Evolutionary conservation across 2,113 vertebrate species (phyloP), one percentile per base, ranked within the genome.

Genomic region (Australoheros scitulus): DNA sequence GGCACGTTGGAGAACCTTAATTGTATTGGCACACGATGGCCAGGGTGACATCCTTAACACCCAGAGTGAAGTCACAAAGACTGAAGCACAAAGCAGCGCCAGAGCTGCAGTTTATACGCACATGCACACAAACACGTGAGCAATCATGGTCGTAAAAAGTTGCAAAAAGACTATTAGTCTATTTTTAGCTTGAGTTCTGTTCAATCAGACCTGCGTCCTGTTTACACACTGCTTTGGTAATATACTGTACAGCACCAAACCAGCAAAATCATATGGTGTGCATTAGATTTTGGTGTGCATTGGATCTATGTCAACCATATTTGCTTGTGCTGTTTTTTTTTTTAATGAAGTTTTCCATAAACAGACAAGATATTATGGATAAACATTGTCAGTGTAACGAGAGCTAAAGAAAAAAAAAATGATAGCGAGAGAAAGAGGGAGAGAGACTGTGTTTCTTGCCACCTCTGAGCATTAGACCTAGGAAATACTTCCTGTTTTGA

Each of bases 401-500:
- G 77, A 55, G 58, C 50, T 41, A 34, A 47, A 58, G n/a, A 76
- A n/a, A 81, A 43, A 84, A 17, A 18, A 74, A n/a, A 4, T 47
- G 17, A 29, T 18, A 70, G 41, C 11, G 43, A 70, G 10, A 70
- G 43, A 32, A 17, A 56, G 72, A n/a, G 36, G 57, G 63, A 65
- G 68, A 82, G 20, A 76, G 59, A 80, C 3, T 52, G 32, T 81
- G 59, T 77, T 80, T 83, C 65, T 92, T 89, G 76, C 81, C 90
- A 93, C 91, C 83, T 91, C 79, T 38, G 84, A 92, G 89, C 84
- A 89, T 87, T 91, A 92, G 83, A 87, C 80, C 79, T 87, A 76
- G 90, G 94, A 94, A 92, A 94, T 90, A 91, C 92, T 93, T 94
- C 94, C 94, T 94, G 93, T 94, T 95, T 92, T 94, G 92, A 95